Evolutionary conservation across 2,888 invertebrate genomes (phyloP).

Genomic region (Plebejus argus): DNA sequence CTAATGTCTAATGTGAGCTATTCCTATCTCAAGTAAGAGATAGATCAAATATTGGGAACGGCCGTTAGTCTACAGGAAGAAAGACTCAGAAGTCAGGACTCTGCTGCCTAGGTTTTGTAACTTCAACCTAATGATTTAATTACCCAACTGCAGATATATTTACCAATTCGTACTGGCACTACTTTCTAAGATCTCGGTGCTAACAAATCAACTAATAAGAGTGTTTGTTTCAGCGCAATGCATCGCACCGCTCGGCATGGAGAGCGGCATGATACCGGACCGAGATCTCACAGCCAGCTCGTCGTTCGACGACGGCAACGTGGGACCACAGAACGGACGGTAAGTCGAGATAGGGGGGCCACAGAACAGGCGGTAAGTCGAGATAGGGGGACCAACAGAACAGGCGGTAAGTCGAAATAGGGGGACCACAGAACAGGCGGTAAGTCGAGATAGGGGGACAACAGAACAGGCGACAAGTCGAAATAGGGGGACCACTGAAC

Average conservation of each 20-base stretch:
- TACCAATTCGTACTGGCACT: neutral
- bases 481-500: slow-evolving; percentile 88
- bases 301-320: slow-evolving; percentile 90
- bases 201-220: neutral
- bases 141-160: neutral
- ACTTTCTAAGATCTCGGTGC: neutral
- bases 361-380: neutral
- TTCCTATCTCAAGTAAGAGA: no score
- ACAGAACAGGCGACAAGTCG: neutral
- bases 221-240: slow-evolving; percentile 85
- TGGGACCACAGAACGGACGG: slow-evolving; percentile 93
- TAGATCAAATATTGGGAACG: no score
- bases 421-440: neutral
- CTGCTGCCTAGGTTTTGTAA: no score
- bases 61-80: no score
- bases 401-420: neutral
- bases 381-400: neutral
- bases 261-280: slow-evolving; percentile 89
- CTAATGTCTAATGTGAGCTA: no score
- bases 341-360: slow-evolving; percentile 52
- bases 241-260: slow-evolving; percentile 91
- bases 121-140: neutral
- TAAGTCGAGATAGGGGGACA: neutral
- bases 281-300: slow-evolving; percentile 91
- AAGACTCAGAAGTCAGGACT: no score